A percentile compares a stretch with the other conserved stretches of the same genome.
These are phyloP conservation scores for Alsophila aescularia DNA, from an alignment of 2,888 invertebrate genomes.

Conservation along the genomic window DNA sequence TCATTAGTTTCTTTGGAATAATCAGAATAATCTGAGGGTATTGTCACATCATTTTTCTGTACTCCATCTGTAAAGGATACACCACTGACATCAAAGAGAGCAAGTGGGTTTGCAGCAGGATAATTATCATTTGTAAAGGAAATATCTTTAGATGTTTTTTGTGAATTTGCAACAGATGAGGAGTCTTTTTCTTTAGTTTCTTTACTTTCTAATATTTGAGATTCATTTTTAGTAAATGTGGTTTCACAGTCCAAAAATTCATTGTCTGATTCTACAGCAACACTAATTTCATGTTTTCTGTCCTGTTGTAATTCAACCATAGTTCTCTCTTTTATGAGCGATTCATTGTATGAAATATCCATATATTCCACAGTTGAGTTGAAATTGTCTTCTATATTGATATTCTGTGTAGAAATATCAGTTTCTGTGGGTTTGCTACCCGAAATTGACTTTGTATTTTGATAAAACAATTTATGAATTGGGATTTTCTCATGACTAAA, in stretches of 20 bases:
- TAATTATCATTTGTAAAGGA: background rate
- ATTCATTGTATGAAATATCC: constrained; percentile 69
- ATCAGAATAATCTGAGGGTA: constrained; percentile 7
- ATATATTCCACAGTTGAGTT: constrained; percentile 67
- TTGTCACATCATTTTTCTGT: constrained; percentile 5
- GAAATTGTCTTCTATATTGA: constrained; percentile 36
- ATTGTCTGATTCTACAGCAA: constrained; percentile 63
- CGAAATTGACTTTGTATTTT: constrained; percentile 35
- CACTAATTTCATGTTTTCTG: constrained; percentile 34
- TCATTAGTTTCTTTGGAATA: constrained; percentile 18
- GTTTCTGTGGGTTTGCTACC: constrained; percentile 6
- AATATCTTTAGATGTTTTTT: background rate
- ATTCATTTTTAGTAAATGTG: constrained; percentile 64
- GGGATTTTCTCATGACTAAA: constrained; percentile 74
- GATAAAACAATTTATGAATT: constrained; percentile 66
- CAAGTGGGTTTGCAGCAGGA: background rate
- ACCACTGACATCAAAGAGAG: background rate
- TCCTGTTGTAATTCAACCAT: constrained; percentile 42
- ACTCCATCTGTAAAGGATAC: constrained; percentile 5
- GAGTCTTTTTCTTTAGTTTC: background rate
- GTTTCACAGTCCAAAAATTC: constrained; percentile 79
- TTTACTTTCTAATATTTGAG: constrained; percentile 13
- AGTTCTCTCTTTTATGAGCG: constrained; percentile 52
- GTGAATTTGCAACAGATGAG: background rate
- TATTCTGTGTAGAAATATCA: constrained; percentile 13